A percentile compares a stretch with the other conserved stretches of the same genome.
Conservation (phyloP, 2,113 vertebrate genomes). For the Prunella himalayana region DNA sequence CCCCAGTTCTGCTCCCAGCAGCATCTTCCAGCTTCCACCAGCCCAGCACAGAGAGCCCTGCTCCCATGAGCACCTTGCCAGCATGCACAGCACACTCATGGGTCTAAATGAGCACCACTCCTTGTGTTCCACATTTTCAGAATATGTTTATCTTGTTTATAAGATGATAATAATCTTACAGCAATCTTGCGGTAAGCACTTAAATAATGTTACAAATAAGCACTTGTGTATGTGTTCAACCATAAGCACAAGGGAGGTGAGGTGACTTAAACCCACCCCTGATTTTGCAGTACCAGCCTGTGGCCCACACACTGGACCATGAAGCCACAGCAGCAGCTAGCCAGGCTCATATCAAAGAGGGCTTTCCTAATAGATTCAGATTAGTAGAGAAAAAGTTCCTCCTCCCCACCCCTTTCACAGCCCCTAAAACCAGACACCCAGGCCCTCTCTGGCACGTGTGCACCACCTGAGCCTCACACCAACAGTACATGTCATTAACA, state of each 20-base stretch:
- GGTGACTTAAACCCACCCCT: background rate
- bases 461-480: background rate
- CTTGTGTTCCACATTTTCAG: background rate
- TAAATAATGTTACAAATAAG: background rate
- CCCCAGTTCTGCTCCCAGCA: background rate
- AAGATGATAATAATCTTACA: background rate
- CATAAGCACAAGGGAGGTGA: background rate
- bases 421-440: background rate
- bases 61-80: background rate
- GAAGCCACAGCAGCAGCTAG: background rate
- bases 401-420: background rate
- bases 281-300: background rate
- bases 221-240: background rate
- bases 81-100: fast-evolving
- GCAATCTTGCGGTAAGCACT: background rate
- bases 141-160: background rate
- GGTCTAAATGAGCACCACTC: background rate
- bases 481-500: background rate
- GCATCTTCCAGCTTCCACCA: background rate
- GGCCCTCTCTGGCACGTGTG: background rate
- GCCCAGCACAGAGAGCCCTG: background rate
- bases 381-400: background rate
- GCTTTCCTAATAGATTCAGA: background rate
- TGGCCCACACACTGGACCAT: background rate
- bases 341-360: background rate